phyloP scores from a whole-genome alignment of 2,113 vertebrate genomes.

The Brachypodius melanocephalos region DNA sequence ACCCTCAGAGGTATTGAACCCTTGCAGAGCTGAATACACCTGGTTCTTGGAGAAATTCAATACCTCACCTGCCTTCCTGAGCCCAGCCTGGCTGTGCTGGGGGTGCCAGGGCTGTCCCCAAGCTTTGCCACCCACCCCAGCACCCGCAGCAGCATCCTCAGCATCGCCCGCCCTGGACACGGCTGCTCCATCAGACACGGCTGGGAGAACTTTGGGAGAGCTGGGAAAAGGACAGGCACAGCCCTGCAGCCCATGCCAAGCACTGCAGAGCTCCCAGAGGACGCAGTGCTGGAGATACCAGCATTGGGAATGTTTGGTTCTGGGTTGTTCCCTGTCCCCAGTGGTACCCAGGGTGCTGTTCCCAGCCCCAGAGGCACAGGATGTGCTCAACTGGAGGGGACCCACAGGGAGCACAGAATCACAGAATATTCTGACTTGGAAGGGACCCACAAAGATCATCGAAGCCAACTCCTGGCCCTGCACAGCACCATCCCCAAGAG shows the following conservation, averaged over 20 bases:
- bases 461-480: neutral
- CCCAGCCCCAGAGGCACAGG: neutral
- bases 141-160: accelerated
- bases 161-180: neutral
- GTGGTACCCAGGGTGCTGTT: accelerated
- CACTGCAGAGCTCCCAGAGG: accelerated
- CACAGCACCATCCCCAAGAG: neutral
- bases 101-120: neutral
- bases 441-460: neutral
- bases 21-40: neutral
- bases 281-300: accelerated
- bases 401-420: neutral
- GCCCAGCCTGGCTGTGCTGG: neutral
- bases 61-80: neutral
- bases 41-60: neutral
- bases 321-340: neutral
- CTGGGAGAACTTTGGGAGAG: accelerated
- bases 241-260: accelerated
- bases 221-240: neutral
- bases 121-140: neutral
- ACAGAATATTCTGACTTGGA: neutral
- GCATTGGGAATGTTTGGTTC: neutral
- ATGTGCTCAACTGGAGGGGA: neutral
- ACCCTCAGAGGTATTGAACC: neutral
- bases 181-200: accelerated